These are phyloP conservation scores for Morphnarchus princeps DNA, from an alignment of 2,113 vertebrate genomes.

Conservation along the genomic window DNA sequence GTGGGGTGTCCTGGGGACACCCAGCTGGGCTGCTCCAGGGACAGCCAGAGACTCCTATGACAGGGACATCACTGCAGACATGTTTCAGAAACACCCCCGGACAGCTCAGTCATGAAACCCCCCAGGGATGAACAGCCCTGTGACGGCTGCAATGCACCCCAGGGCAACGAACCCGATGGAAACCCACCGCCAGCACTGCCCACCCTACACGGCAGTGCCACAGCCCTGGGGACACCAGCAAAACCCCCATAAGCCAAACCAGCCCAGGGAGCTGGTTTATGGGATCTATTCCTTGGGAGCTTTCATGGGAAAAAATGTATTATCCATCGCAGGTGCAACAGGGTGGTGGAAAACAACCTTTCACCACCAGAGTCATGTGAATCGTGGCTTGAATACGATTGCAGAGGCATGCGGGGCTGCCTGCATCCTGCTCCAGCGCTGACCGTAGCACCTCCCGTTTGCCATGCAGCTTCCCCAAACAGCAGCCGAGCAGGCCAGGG, in stretches of 20 bases:
- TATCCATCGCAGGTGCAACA: fast-evolving
- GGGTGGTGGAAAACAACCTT: neutral
- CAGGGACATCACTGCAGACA: neutral
- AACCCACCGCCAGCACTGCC: neutral
- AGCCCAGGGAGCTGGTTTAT: neutral
- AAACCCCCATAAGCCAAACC: neutral
- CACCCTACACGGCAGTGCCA: fast-evolving
- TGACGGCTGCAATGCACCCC: fast-evolving
- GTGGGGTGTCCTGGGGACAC: fast-evolving
- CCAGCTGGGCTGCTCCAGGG: neutral
- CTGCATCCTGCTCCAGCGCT: neutral
- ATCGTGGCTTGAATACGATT: neutral
- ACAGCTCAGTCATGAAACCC: neutral
- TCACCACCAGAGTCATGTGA: fast-evolving
- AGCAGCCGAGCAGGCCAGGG: neutral
- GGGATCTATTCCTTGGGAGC: neutral
- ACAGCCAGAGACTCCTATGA: neutral
- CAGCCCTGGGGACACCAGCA: neutral
- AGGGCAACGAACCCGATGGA: fast-evolving
- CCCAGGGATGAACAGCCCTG: neutral
- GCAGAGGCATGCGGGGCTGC: neutral
- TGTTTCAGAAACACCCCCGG: neutral
- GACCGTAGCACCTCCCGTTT: neutral
- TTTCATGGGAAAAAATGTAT: neutral
- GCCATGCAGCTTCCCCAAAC: neutral